phyloP scores from a whole-genome alignment of 1,140 invertebrate species.

The Micrasema minimum region DNA sequence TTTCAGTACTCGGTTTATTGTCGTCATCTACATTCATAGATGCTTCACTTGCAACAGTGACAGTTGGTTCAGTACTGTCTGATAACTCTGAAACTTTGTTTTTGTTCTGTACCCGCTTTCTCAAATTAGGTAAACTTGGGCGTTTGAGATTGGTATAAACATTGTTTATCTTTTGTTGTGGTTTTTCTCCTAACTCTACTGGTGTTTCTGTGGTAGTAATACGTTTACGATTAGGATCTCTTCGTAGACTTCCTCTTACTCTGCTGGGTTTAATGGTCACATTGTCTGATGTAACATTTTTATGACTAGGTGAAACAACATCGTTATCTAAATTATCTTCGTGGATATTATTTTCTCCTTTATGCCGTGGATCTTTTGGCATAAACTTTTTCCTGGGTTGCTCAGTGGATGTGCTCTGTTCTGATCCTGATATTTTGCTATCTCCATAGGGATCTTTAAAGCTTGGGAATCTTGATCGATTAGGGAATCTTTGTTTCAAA shows the following conservation, averaged over 20 bases:
- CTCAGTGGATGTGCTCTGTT: conserved; percentile 61
- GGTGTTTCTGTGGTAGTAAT: conserved; percentile 52
- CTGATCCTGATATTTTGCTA: conserved; percentile 46
- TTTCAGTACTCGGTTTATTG: conserved; percentile 63
- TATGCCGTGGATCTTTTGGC: conserved; percentile 64
- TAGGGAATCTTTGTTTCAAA: conserved; percentile 61
- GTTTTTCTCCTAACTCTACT: conserved; percentile 4
- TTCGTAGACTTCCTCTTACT: conserved; percentile 41
- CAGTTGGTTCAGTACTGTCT: conserved; percentile 51
- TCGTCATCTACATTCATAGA: conserved; percentile 34
- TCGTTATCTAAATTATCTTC: conserved; percentile 52
- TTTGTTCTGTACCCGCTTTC: conserved; percentile 43
- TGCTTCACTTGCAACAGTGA: background rate
- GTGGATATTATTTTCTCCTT: conserved; percentile 53
- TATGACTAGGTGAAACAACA: conserved; percentile 14
- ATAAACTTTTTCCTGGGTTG: conserved; percentile 60
- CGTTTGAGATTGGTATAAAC: conserved; percentile 49
- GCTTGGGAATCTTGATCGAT: conserved; percentile 57
- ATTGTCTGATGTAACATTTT: conserved; percentile 30
- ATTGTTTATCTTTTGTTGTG: conserved; percentile 36
- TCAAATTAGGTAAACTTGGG: conserved; percentile 24
- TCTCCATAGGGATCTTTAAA: conserved; percentile 57
- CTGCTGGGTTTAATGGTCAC: conserved; percentile 38
- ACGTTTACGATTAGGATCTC: conserved; percentile 54
- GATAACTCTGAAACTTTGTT: conserved; percentile 56